Base-by-base conservation (phyloP, 53 echinoderm and acorn worm species). In the Actinopyga echinites region DNA sequence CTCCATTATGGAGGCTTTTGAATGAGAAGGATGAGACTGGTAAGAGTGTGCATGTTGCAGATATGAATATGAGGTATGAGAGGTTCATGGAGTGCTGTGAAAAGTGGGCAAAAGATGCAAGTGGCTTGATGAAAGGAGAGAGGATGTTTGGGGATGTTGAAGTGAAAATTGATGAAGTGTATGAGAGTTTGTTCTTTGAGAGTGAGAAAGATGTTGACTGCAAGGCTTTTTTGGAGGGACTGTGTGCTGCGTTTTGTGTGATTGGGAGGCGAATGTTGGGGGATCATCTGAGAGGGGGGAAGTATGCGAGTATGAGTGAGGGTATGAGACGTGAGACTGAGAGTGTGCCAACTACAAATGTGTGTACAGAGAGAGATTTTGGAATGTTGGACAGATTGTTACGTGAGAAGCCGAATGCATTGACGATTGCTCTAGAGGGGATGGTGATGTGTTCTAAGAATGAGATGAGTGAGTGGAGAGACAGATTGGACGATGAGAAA, bases 351-450 rank as follows among this genome's bases (percentile, higher is more conserved):
- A 85, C 38, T 54, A 73, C 82, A 12, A 89, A 89, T 82, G 86
- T 81, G 28, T 84, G 71, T 20, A 81, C 80, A 30, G 86, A 89
- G 24, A 57, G 90, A 52, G 88, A 91, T 60, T 91, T 88, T 64
- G 91, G 91, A 1, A 87, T 91, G 91, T 57, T 91, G 4, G 91
- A 91, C 56, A 88, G 91, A 44, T 4, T 91, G 19, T 80, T 91
- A 82, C 80, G 88, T n/a, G n/a, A n/a, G n/a, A n/a, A n/a, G n/a
- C n/a, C n/a, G n/a, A n/a, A n/a, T n/a, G n/a, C n/a, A n/a, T n/a
- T n/a, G n/a, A n/a, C n/a, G n/a, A n/a, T n/a, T n/a, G n/a, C n/a
- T n/a, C n/a, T n/a, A n/a, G n/a, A n/a, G n/a, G n/a, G n/a, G n/a
- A n/a, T n/a, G n/a, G n/a, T n/a, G n/a, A n/a, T n/a, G n/a, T n/a